Evolutionary conservation across 2,888 invertebrate genomes (phyloP).

Genomic region (Cecidostiba fungosa): DNA sequence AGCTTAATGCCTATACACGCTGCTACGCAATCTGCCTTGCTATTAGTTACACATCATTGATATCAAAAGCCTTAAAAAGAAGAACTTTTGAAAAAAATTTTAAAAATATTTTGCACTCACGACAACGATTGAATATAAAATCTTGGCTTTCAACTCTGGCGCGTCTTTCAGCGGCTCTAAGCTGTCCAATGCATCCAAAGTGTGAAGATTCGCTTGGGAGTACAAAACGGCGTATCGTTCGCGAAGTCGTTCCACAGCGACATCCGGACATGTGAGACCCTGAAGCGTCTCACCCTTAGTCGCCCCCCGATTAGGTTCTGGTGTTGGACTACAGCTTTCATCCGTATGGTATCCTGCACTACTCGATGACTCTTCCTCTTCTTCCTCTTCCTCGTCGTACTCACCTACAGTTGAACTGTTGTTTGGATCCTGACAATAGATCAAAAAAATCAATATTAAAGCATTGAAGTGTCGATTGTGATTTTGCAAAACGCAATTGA

Average conservation of each 20-base stretch:
- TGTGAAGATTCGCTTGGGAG: slow-evolving; percentile 91
- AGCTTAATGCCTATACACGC: too few species aligned
- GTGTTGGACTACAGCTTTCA: slow-evolving; percentile 76
- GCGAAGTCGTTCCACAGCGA: slow-evolving; percentile 82
- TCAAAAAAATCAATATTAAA: too few species aligned
- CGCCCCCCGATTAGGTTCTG: slow-evolving; percentile 29
- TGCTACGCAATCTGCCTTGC: too few species aligned
- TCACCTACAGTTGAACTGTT: background rate
- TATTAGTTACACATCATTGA: too few species aligned
- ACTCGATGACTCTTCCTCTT: slow-evolving; percentile 75
- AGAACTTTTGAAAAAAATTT: background rate
- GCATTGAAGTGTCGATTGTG: background rate
- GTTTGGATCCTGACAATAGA: background rate
- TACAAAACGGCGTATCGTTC: slow-evolving; percentile 93
- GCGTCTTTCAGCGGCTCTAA: slow-evolving; percentile 91
- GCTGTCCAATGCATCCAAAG: slow-evolving; percentile 91
- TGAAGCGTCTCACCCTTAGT: slow-evolving; percentile 54
- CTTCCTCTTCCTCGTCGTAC: slow-evolving; percentile 68
- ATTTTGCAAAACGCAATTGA: background rate
- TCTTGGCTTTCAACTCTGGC: slow-evolving; percentile 95
- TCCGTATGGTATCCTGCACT: slow-evolving; percentile 78
- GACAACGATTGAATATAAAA: slow-evolving; percentile 97
- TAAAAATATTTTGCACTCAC: slow-evolving; percentile 84
- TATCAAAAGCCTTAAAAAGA: too few species aligned
- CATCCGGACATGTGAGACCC: slow-evolving; percentile 64